A percentile compares a stretch with the other conserved stretches of the same genome.
phyloP scores from a whole-genome alignment of 2,888 invertebrate species.

The Chirona hameri region DNA sequence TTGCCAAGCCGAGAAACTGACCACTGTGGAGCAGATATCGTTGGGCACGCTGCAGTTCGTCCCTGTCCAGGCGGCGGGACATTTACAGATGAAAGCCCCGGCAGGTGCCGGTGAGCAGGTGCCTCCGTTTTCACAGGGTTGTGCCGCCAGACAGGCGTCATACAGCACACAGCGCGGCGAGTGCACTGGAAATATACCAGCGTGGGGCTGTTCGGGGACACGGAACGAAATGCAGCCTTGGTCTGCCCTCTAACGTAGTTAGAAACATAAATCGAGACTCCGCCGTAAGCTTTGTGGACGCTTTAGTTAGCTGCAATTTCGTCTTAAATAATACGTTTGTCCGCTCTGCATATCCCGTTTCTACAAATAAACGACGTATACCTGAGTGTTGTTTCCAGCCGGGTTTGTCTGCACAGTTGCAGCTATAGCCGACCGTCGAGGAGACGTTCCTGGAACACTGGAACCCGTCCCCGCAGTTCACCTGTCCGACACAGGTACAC shows the following conservation, averaged over 20 bases:
- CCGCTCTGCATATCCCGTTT: not conserved
- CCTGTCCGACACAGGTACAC: not conserved
- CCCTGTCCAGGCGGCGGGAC: not conserved
- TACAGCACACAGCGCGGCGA: slow-evolving; percentile 2
- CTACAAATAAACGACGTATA: not conserved
- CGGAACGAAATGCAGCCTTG: too few species aligned
- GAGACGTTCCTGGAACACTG: not conserved
- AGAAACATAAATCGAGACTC: too few species aligned
- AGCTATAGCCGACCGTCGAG: not conserved
- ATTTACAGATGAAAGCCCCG: not conserved
- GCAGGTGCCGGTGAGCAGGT: not conserved
- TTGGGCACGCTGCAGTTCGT: not conserved
- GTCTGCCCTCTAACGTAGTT: too few species aligned
- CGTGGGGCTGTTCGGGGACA: too few species aligned
- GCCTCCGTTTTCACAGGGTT: slow-evolving; percentile 8
- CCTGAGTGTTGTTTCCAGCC: slow-evolving; percentile 9
- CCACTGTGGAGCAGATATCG: not conserved
- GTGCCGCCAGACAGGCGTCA: not conserved
- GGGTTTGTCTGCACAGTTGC: not conserved
- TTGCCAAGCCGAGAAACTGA: not conserved
- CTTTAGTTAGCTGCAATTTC: too few species aligned
- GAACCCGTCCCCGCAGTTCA: not conserved
- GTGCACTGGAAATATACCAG: not conserved
- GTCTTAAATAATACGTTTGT: too few species aligned
- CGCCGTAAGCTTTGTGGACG: too few species aligned